Evolutionary conservation across 2,888 invertebrate species (phyloP), one percentile per base, ranked within the genome.

Genomic region (Prosopocoilus inquinatus): DNA sequence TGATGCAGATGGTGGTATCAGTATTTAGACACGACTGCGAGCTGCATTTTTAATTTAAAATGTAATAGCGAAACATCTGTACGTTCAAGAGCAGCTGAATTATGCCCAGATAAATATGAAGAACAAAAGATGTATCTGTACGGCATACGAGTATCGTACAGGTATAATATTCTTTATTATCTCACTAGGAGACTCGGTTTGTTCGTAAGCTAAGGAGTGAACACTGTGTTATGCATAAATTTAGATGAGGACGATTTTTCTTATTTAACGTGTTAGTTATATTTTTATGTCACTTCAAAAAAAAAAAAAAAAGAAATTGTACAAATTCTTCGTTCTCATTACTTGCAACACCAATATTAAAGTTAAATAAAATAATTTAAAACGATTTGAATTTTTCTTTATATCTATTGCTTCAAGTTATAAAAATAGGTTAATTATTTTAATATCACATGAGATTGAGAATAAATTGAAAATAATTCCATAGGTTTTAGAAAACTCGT

Each of bases 191-290:
- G 52, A 36, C 36, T 38, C 41, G 46, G 20, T 28, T 28, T 28
- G 47, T 52, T 52, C 48, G 44, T 56, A 51, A 56, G 47, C 47
- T 43, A 51, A 56, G 47, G 38, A 43, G 12, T 12, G 51, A 47
- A 46, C 47, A 56, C 56, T 51, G 56, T 51, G 56, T 52, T 56
- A 56, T 52, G 50, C 51, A 56, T 56, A 56, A 52, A 56, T 56
- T 56, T 56, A 56, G 52, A 56, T 56, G 48, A 56, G 52, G 36
- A 43, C 13, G 34, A 47, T 36, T 56, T 51, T 52, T 44, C n/a
- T 43, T 50, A 43, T 44, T 39, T 41, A 41, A 44, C 33, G 32
- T 34, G n/a, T 36, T 39, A 13, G 11, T 20, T 20, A 4, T 4
- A 28, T 28, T 28, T 28, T 28, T 28, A 28, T 28, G 1, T 28